These are phyloP conservation scores for Heterochromis multidens DNA, from an alignment of 2,113 vertebrate species.

Conservation along the genomic window DNA sequence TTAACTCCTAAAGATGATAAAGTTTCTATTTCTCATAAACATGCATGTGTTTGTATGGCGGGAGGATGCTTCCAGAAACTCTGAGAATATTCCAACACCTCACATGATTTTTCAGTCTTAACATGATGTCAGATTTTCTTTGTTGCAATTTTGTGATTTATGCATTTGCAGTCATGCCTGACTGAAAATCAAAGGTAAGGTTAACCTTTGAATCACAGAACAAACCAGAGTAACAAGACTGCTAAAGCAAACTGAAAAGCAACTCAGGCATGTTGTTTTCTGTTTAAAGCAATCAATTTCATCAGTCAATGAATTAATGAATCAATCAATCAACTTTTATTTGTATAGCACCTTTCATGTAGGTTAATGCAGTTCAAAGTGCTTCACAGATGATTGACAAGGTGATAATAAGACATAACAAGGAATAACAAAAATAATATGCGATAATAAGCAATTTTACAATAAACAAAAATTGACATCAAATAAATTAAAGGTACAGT, in stretches of 20 bases:
- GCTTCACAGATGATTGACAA: neutral
- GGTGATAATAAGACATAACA: neutral
- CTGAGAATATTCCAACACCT: neutral
- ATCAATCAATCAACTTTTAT: neutral
- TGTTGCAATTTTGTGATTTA: neutral
- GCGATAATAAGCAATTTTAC: too few species aligned
- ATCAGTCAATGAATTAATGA: neutral
- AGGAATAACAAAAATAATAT: neutral
- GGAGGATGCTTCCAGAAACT: neutral
- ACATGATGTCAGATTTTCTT: neutral
- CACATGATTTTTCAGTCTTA: neutral
- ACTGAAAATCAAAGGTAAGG: neutral
- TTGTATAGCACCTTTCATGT: neutral
- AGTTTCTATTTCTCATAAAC: neutral
- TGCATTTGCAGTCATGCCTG: neutral
- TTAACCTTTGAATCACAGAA: neutral
- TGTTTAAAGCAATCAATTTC: neutral
- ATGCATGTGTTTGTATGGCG: neutral
- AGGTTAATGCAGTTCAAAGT: neutral
- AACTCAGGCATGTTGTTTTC: neutral
- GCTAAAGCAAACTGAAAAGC: neutral
- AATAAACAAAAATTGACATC: fast-evolving
- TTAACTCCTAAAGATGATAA: neutral
- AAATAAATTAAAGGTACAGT: neutral
- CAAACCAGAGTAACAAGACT: neutral